Evolutionary conservation across 2,113 vertebrate genomes (phyloP), one percentile per base, ranked within the genome.

Genomic region (Oncorhynchus masou): DNA sequence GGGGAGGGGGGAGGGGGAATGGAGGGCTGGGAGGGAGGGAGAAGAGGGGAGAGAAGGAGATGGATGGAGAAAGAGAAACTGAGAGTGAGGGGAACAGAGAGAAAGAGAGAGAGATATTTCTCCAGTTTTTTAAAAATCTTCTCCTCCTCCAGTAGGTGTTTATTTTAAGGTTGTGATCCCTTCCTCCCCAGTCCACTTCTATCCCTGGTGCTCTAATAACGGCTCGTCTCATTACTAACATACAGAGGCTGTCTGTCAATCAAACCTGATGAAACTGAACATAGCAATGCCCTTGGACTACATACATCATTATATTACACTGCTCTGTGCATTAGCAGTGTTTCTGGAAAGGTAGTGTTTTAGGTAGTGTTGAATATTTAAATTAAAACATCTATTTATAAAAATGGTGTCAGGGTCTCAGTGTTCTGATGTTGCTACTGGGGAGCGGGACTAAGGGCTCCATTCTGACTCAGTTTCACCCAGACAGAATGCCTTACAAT

Each of bases 211-310:
- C 78, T 87, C 86, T 90, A 88, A 84, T 85, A 91, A 91, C 84
- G 84, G 82, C 83, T 85, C 75, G 83, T 77, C 90, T 92, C 89
- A 91, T 92, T 92, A 92, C 80, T 84, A 84, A 80, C 77, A 83
- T 89, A 86, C 91, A 87, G 87, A 88, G 89, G 86, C 90, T 79
- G 54, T 57, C 66, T 69, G 89, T 91, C 91, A 79, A 83, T 91
- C 90, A 88, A 87, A 84, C 54, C 69, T 88, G 86, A 88, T 74
- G 72, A 84, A 67, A 79, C 67, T 84, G 88, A 90, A 87, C 80
- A 82, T 85, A 79, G 88, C 85, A 80, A 80, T 90, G 87, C 91
- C 91, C 91, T 92, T 92, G 91, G 91, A 90, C 90, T 91, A 91
- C 84, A 90, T 92, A 76, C 75, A 54, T 2, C 4, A 54, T 19